Evolutionary conservation across 2,797 vertebrate species (phyloP).

Genomic region (Catharus ustulatus): DNA sequence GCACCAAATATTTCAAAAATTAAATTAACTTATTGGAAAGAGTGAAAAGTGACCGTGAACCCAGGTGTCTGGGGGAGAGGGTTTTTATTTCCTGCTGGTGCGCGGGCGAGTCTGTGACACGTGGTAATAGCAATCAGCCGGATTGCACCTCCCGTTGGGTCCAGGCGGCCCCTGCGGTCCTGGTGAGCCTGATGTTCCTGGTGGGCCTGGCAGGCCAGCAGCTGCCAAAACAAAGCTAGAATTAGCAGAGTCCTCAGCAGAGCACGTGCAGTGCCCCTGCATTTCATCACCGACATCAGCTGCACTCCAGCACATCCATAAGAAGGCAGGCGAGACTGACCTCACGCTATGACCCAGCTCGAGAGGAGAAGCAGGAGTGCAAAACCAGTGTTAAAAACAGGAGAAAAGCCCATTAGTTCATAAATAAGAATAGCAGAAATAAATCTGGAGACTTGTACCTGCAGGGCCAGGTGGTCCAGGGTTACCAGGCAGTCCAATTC

Average conservation of each 20-base stretch:
- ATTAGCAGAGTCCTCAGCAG: neutral
- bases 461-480: constrained; percentile 85
- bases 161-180: constrained; percentile 87
- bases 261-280: rapidly evolving
- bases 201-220: constrained; percentile 71
- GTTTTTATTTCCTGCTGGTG: constrained; percentile 70
- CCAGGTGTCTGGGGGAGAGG: neutral
- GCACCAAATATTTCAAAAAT: constrained; percentile 39
- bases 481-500: constrained; percentile 89
- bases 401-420: neutral
- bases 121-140: constrained; percentile 84
- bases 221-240: constrained; percentile 74
- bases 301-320: neutral
- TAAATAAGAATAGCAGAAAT: neutral
- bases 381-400: neutral
- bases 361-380: neutral
- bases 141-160: constrained; percentile 85
- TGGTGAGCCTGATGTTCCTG: constrained; percentile 77
- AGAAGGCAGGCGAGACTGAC: neutral
- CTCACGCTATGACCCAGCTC: rapidly evolving
- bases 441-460: constrained; percentile 80
- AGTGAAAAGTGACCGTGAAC: constrained; percentile 63
- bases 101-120: constrained; percentile 68
- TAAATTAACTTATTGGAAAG: constrained; percentile 24
- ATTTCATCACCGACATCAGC: neutral